Conservation (phyloP, 2,113 vertebrate species). For the Riparia riparia region DNA sequence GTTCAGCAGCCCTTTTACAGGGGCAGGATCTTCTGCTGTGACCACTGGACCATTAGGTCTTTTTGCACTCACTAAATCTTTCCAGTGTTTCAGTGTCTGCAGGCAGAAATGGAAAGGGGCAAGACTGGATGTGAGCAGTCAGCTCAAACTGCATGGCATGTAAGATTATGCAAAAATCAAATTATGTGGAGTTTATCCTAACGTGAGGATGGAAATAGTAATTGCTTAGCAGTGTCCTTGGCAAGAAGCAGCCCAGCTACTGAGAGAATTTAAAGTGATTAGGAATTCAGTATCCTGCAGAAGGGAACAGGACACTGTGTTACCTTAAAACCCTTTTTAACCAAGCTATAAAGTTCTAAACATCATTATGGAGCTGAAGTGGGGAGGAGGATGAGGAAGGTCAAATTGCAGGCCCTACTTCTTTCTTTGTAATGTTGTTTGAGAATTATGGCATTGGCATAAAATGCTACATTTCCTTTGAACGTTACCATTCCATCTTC, state of each 20-base stretch:
- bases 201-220: neutral
- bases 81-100: neutral
- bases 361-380: neutral
- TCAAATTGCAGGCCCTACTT: neutral
- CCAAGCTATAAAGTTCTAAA: neutral
- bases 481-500: conserved; percentile 27
- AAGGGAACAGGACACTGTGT: neutral
- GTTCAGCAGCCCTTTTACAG: neutral
- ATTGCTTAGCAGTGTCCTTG: neutral
- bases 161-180: neutral
- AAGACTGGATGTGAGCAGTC: neutral
- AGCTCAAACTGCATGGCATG: neutral
- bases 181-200: neutral
- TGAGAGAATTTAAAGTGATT: neutral
- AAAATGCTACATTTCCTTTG: conserved; percentile 59
- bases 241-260: neutral
- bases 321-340: neutral
- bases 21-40: neutral
- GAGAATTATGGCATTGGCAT: conserved; percentile 33
- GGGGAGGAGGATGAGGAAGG: neutral
- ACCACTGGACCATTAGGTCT: neutral
- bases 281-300: neutral
- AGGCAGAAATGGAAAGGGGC: neutral
- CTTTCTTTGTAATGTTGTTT: neutral
- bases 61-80: neutral